These are phyloP conservation scores for Oreotrochilus melanogaster DNA, from an alignment of 2,113 vertebrate species.

Conservation along the genomic window DNA sequence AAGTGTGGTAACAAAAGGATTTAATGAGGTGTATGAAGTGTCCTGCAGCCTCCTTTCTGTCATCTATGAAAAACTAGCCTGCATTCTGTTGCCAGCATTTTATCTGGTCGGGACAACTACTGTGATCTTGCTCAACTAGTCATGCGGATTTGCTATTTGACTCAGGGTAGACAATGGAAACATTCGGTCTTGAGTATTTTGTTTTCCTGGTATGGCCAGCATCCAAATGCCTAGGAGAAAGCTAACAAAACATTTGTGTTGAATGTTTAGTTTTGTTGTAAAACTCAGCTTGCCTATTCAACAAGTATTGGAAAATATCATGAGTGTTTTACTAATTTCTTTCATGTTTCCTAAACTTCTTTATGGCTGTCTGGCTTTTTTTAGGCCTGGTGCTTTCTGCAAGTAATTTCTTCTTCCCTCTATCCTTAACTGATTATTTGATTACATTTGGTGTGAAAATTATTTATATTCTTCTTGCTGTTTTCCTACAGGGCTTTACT, in stretches of 20 bases:
- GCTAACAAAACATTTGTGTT: constrained; percentile 32
- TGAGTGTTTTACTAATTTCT: neutral
- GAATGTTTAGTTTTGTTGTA: neutral
- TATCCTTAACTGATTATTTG: neutral
- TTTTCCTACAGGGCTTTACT: neutral
- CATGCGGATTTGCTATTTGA: neutral
- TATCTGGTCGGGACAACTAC: neutral
- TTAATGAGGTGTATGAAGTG: neutral
- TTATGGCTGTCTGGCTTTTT: neutral
- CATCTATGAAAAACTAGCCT: neutral
- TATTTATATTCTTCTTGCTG: neutral
- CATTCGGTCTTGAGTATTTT: constrained; percentile 53
- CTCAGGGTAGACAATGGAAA: neutral
- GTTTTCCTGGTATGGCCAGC: neutral
- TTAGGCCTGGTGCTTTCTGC: neutral
- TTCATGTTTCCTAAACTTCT: neutral
- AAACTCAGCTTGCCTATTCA: neutral
- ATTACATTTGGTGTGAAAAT: neutral
- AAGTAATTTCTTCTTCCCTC: neutral
- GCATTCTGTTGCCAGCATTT: neutral
- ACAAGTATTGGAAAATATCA: neutral
- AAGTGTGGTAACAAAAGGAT: neutral
- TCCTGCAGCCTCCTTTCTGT: neutral
- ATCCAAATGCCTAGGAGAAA: constrained; percentile 38
- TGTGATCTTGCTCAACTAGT: neutral